These are phyloP conservation scores for Tenebrio molitor DNA, from an alignment of 1,140 invertebrate genomes.

Conservation along the genomic window DNA sequence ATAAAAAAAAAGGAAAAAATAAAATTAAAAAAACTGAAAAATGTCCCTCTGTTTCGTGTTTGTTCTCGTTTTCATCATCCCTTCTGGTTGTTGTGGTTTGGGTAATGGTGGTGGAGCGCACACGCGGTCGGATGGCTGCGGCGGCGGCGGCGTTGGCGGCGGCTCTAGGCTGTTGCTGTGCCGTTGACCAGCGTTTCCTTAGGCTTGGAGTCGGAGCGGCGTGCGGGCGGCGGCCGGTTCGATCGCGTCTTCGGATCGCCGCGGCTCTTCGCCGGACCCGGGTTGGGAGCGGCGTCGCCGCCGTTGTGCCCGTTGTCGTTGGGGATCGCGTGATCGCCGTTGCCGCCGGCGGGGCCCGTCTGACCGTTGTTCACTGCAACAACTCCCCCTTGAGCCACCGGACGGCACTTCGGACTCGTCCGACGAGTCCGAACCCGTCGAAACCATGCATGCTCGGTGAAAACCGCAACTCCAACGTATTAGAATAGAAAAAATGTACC, in stretches of 20 bases:
- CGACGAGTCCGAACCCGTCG: too few species aligned
- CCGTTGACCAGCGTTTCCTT: conserved; percentile 75
- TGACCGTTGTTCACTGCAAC: conserved; percentile 52
- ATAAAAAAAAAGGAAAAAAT: background rate
- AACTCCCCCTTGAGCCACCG: background rate
- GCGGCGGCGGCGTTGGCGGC: background rate
- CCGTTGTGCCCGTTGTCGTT: conserved; percentile 45
- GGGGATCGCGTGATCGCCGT: conserved; percentile 30
- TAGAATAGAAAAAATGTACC: conserved; percentile 17
- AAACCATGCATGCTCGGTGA: too few species aligned
- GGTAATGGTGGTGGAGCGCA: conserved; percentile 33
- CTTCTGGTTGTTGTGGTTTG: background rate
- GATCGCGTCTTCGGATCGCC: conserved; percentile 68
- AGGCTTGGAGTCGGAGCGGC: conserved; percentile 65
- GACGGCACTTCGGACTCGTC: too few species aligned
- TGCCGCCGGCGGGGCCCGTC: conserved; percentile 35
- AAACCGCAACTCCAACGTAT: background rate
- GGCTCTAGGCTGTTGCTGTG: conserved; percentile 66
- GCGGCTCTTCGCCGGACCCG: conserved; percentile 63
- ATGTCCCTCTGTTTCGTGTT: conserved; percentile 40
- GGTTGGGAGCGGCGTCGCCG: conserved; percentile 47
- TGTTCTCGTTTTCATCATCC: background rate
- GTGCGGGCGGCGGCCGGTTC: conserved; percentile 67
- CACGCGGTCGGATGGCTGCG: conserved; percentile 3
- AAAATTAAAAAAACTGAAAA: conserved; percentile 46